Evolutionary conservation across 2,797 vertebrate genomes (phyloP).

Genomic region (Onychomys arenicola): DNA sequence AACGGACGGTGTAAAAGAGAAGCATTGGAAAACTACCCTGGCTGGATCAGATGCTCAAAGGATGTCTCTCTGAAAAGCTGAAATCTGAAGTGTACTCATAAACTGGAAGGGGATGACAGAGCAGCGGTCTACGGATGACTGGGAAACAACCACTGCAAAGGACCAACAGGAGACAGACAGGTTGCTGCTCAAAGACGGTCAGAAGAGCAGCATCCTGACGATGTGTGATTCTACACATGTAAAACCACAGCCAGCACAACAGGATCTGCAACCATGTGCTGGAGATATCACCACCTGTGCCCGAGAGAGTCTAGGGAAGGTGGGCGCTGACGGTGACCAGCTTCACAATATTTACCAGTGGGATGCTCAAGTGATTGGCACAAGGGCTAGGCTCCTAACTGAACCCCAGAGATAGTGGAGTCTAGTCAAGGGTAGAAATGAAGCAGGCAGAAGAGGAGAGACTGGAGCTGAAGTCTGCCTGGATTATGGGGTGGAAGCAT

Average conservation of each 20-base stretch:
- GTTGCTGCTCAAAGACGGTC: background rate
- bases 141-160: background rate
- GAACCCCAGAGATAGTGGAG: background rate
- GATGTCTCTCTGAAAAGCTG: conserved; percentile 24
- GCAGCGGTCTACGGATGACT: background rate
- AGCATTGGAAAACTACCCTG: background rate
- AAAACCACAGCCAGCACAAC: background rate
- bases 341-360: background rate
- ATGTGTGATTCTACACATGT: background rate
- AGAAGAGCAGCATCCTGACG: background rate
- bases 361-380: background rate
- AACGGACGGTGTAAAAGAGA: background rate
- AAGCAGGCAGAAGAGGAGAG: background rate
- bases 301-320: background rate
- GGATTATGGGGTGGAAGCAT: background rate
- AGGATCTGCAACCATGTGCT: background rate
- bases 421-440: background rate
- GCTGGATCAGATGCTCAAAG: background rate
- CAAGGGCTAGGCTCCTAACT: background rate
- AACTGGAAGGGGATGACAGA: background rate
- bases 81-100: background rate
- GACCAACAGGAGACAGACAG: background rate
- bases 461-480: background rate
- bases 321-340: background rate
- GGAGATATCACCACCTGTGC: background rate